Evolutionary conservation across 2,888 invertebrate genomes (phyloP).

Genomic region (Pollenia angustigena): DNA sequence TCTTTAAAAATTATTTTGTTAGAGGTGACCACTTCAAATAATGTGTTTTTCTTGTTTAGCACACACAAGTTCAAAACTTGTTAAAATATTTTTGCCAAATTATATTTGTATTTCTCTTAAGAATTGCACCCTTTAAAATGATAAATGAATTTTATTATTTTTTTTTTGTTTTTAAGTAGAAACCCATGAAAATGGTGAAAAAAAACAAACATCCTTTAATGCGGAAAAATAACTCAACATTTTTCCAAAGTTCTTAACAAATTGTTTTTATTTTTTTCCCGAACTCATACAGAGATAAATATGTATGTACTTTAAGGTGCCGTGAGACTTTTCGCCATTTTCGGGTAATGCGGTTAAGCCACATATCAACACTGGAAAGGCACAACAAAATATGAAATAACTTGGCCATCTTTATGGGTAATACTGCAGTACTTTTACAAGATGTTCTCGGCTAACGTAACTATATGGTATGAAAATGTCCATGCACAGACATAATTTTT

Average conservation of each 20-base stretch:
- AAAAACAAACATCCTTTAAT: conserved; percentile 35
- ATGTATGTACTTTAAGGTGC: conserved; percentile 31
- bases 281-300: background rate
- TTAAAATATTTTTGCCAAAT: too few relatives aligned
- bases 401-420: conserved; percentile 46
- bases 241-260: conserved; percentile 42
- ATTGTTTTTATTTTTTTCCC: conserved; percentile 22
- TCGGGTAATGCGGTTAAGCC: conserved; percentile 63
- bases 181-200: conserved; percentile 22
- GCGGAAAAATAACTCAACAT: conserved; percentile 52
- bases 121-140: background rate
- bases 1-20: too few relatives aligned
- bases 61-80: too few relatives aligned
- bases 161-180: background rate
- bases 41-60: too few relatives aligned
- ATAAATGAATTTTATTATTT: conserved; percentile 8
- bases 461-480: conserved; percentile 30
- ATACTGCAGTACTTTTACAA: conserved; percentile 67
- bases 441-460: conserved; percentile 25
- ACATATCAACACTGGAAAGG: conserved; percentile 58
- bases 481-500: background rate
- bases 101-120: background rate
- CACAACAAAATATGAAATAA: conserved; percentile 37
- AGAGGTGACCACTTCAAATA: too few relatives aligned
- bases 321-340: conserved; percentile 10